Evolutionary conservation across 2,113 vertebrate genomes (phyloP).

Genomic region (Syngnathus typhle): DNA sequence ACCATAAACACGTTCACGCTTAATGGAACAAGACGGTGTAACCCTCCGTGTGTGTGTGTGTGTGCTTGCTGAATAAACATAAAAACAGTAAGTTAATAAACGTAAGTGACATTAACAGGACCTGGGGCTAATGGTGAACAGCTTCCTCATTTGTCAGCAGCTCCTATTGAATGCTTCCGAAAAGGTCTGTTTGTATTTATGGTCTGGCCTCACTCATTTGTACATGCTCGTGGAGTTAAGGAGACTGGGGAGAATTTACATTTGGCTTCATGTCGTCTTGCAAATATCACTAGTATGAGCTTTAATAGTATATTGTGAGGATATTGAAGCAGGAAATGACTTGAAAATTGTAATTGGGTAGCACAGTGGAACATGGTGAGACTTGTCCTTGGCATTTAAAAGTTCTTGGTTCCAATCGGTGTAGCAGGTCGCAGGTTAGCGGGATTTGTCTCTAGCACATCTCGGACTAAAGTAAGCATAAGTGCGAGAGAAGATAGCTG

Average conservation of each 20-base stretch:
- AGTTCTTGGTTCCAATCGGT: not conserved
- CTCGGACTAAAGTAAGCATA: too few relatives aligned
- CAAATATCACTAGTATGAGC: not conserved
- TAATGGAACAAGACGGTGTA: constrained; percentile 52
- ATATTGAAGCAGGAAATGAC: not conserved
- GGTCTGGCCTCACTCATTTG: constrained; percentile 45
- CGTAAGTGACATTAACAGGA: constrained; percentile 59
- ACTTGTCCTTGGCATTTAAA: not conserved
- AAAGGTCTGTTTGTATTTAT: constrained; percentile 57
- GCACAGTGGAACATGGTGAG: not conserved
- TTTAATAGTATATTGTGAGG: not conserved
- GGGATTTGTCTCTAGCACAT: too few relatives aligned
- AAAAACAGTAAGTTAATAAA: constrained; percentile 68
- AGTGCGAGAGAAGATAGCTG: too few relatives aligned
- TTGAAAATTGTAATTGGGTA: not conserved
- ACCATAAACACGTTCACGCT: constrained; percentile 53
- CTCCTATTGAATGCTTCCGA: constrained; percentile 57
- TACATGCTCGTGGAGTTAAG: constrained; percentile 40
- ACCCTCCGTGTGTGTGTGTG: constrained; percentile 29
- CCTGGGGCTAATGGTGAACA: constrained; percentile 50
- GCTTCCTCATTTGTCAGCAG: constrained; percentile 61
- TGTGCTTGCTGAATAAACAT: constrained; percentile 49
- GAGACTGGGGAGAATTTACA: constrained; percentile 10
- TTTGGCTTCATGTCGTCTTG: constrained; percentile 3
- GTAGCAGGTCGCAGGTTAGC: too few relatives aligned